Evolutionary conservation across 2,797 vertebrate genomes (phyloP).

Genomic region (Anguilla marmorata): DNA sequence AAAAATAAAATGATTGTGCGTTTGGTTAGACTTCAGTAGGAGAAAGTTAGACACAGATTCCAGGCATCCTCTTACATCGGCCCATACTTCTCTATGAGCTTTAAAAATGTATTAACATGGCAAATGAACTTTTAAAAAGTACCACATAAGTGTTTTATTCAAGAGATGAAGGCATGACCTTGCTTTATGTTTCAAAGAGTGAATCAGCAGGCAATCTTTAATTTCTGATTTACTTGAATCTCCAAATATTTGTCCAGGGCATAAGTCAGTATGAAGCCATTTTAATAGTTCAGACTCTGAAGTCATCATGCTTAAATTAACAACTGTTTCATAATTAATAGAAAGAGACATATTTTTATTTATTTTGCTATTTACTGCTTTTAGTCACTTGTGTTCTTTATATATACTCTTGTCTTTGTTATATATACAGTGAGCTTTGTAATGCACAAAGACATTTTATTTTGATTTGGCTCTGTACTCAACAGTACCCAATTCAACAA

Average conservation of each 20-base stretch:
- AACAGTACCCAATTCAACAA: no score
- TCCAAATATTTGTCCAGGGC: slow-evolving; percentile 7
- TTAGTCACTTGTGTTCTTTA: no score
- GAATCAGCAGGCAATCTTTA: background rate
- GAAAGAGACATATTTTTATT: no score
- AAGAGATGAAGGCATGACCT: background rate
- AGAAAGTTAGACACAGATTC: background rate
- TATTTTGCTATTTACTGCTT: no score
- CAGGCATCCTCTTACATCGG: background rate
- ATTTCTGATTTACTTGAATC: background rate
- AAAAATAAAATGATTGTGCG: background rate
- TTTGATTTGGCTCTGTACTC: no score
- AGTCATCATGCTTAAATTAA: slow-evolving; percentile 3
- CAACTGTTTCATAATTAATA: background rate
- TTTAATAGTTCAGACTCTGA: background rate
- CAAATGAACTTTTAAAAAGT: background rate
- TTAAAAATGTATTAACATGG: background rate
- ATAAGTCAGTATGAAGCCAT: slow-evolving; percentile 7
- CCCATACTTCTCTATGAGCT: background rate
- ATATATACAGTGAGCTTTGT: no score
- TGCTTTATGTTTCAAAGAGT: background rate
- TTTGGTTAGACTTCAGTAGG: background rate
- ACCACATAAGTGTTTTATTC: background rate
- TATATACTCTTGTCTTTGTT: no score
- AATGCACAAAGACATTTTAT: no score